Percentiles rank a stretch among this genome's conserved stretches.
phyloP scores from a whole-genome alignment of 2,888 invertebrate genomes.

The Rhingia campestris region DNA sequence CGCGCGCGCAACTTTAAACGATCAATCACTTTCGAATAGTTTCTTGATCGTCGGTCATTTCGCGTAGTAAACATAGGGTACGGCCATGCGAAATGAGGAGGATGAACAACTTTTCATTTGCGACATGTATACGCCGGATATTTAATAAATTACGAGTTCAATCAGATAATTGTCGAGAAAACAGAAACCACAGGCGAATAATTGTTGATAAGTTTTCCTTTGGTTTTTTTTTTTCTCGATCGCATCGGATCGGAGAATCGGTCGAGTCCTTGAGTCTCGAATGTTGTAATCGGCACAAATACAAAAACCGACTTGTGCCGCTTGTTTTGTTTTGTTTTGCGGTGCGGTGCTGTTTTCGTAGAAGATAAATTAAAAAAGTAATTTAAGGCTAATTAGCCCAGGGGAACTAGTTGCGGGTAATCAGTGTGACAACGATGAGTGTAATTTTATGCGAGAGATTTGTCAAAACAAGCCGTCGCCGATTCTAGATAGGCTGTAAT shows the following conservation, averaged over 20 bases:
- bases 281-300: slow-evolving; percentile 25
- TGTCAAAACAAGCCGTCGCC: slow-evolving; percentile 12
- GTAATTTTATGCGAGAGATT: slow-evolving; percentile 35
- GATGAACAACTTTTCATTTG: slow-evolving; percentile 70
- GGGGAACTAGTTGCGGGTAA: slow-evolving; percentile 53
- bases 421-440: slow-evolving; percentile 31
- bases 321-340: background rate
- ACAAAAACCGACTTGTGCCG: slow-evolving; percentile 1
- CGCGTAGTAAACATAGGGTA: slow-evolving; percentile 14
- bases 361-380: slow-evolving; percentile 57
- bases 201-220: slow-evolving; percentile 45
- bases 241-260: slow-evolving; percentile 33
- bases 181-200: slow-evolving; percentile 52
- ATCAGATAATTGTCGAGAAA: slow-evolving; percentile 66
- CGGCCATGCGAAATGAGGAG: slow-evolving; percentile 24
- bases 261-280: slow-evolving; percentile 54
- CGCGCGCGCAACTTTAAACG: slow-evolving; percentile 20
- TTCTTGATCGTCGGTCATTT: slow-evolving; percentile 26
- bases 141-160: slow-evolving; percentile 69
- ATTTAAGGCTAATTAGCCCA: slow-evolving; percentile 54
- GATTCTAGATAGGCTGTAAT: background rate
- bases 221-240: background rate
- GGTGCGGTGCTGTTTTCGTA: background rate
- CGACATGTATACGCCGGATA: slow-evolving; percentile 54
- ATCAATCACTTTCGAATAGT: slow-evolving; percentile 73